These are phyloP conservation scores for Halisarca cf. caerulea DNA, from an alignment of 37 sponge, comb jelly and placozoan species.

Conservation along the genomic window DNA sequence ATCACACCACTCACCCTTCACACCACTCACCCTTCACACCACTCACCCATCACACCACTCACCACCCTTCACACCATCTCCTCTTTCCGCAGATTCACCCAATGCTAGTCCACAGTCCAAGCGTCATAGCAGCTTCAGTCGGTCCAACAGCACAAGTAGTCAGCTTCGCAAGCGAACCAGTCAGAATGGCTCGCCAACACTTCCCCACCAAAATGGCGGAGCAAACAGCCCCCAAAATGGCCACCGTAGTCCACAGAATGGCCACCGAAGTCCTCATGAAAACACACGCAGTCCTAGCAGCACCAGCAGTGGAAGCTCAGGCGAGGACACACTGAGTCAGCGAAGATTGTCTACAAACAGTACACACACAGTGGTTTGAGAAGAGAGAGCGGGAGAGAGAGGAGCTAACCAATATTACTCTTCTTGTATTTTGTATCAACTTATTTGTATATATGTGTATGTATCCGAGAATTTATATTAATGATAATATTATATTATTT, in stretches of 20 bases:
- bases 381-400: too few relatives aligned
- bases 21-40: too few relatives aligned
- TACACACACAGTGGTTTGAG: not conserved
- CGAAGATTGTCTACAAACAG: not conserved
- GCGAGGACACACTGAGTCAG: not conserved
- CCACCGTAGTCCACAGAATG: not conserved
- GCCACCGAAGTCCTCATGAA: not conserved
- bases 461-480: not conserved
- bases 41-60: too few relatives aligned
- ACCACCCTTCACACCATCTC: too few relatives aligned
- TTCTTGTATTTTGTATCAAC: too few relatives aligned
- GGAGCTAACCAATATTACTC: too few relatives aligned
- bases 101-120: not conserved
- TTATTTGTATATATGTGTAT: not conserved
- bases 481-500: too few relatives aligned
- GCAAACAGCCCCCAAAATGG: not conserved
- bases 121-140: constrained; percentile 16
- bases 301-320: not conserved
- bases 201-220: not conserved
- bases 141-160: constrained; percentile 16
- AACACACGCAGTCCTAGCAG: not conserved
- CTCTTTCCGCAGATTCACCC: not conserved
- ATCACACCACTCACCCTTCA: too few relatives aligned
- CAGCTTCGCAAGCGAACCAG: not conserved
- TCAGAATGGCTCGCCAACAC: too few relatives aligned